phyloP scores from a whole-genome alignment of 2,113 vertebrate genomes.

The Amphilophus citrinellus region DNA sequence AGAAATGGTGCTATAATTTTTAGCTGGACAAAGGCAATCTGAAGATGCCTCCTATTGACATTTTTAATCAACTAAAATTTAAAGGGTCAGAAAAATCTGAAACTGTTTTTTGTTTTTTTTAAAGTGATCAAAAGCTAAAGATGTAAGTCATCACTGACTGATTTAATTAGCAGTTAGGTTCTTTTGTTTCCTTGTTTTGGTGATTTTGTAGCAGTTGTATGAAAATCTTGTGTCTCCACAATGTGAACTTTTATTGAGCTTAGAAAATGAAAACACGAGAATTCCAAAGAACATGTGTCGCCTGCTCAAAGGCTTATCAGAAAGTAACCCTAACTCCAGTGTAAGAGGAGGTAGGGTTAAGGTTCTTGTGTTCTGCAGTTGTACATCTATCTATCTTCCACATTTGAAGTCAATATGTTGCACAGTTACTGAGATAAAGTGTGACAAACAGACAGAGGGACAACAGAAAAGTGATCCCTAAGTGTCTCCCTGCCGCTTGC shows the following conservation, averaged over 20 bases:
- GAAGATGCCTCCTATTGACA: neutral
- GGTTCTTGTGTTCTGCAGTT: no score
- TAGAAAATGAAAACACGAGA: rapidly evolving
- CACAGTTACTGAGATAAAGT: no score
- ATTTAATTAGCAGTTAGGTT: neutral
- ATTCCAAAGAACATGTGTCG: no score
- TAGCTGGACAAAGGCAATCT: neutral
- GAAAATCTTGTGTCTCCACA: neutral
- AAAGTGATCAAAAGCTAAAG: neutral
- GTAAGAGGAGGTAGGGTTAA: no score
- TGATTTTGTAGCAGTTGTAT: neutral
- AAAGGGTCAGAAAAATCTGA: neutral
- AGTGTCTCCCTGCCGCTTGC: no score
- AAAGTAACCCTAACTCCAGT: no score
- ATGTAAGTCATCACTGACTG: neutral
- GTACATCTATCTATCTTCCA: no score
- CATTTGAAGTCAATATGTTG: no score
- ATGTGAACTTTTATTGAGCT: neutral
- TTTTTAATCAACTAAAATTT: neutral
- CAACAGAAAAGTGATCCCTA: no score
- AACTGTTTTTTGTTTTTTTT: no score
- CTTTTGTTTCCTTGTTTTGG: neutral
- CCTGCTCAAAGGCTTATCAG: no score
- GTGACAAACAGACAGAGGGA: no score
- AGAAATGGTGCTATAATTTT: neutral